A percentile compares a stretch with the other conserved stretches of the same genome.
These are phyloP conservation scores for Carollia perspicillata DNA, from an alignment of 2,113 vertebrate species.

Conservation along the genomic window DNA sequence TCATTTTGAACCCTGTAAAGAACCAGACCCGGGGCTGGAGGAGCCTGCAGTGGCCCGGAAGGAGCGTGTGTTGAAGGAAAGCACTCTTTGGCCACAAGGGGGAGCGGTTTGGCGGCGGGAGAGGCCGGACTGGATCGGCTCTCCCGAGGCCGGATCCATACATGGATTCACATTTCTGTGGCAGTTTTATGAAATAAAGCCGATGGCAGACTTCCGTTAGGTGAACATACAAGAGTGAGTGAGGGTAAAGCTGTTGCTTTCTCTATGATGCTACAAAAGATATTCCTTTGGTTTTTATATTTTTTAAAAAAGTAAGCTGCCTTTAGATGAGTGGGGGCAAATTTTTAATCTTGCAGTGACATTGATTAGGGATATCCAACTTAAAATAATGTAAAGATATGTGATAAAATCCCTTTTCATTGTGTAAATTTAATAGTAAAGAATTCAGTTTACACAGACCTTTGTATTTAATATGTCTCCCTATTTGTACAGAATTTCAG, in stretches of 20 bases:
- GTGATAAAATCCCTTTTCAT: conserved; percentile 89
- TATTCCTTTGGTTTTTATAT: conserved; percentile 85
- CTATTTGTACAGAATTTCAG: conserved; percentile 78
- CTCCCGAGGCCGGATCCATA: conserved; percentile 42
- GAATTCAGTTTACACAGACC: conserved; percentile 83
- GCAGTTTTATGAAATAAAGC: conserved; percentile 78
- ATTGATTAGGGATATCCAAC: conserved; percentile 88
- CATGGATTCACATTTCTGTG: conserved; percentile 63
- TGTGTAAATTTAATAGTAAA: conserved; percentile 95
- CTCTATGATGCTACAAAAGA: conserved; percentile 81
- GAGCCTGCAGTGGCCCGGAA: conserved; percentile 38
- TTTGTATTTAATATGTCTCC: conserved; percentile 90
- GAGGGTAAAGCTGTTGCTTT: conserved; percentile 83
- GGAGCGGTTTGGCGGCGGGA: conserved; percentile 57
- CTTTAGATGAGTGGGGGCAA: conserved; percentile 79
- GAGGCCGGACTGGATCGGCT: conserved; percentile 56
- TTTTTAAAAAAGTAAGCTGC: conserved; percentile 73
- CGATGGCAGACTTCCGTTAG: conserved; percentile 78
- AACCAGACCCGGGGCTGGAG: conserved; percentile 65
- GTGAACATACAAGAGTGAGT: conserved; percentile 82
- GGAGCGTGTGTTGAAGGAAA: conserved; percentile 45
- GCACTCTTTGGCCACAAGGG: conserved; percentile 63
- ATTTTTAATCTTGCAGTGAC: conserved; percentile 84
- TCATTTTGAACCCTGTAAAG: conserved; percentile 51
- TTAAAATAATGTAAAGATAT: conserved; percentile 90